phyloP scores from a whole-genome alignment of 2,888 invertebrate species.

The Epinotia ramella region DNA sequence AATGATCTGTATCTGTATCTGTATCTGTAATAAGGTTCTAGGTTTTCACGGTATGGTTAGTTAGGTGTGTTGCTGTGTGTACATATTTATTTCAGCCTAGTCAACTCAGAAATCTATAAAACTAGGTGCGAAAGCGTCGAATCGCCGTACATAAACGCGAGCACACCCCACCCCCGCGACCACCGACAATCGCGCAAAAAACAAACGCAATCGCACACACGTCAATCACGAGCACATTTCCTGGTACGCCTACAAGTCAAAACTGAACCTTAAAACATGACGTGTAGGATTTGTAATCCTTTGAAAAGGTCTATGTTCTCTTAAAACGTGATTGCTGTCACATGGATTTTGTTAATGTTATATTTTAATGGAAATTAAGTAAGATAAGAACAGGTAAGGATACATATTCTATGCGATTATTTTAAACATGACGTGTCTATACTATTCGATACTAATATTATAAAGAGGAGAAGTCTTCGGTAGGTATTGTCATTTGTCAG shows the following conservation, averaged over 20 bases:
- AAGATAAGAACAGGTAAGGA: too few relatives aligned
- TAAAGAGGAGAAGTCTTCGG: too few relatives aligned
- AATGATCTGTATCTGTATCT: too few relatives aligned
- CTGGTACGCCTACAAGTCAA: conserved; percentile 45
- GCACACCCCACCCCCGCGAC: conserved; percentile 47
- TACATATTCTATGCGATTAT: too few relatives aligned
- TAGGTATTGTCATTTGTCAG: too few relatives aligned
- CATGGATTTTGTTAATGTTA: conserved; percentile 20
- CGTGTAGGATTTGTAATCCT: conserved; percentile 32
- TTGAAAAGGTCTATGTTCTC: background rate
- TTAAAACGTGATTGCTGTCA: background rate
- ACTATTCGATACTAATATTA: too few relatives aligned
- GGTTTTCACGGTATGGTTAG: too few relatives aligned
- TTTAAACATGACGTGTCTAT: too few relatives aligned
- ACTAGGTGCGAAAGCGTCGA: background rate
- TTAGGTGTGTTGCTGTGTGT: too few relatives aligned
- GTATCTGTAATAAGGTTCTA: too few relatives aligned
- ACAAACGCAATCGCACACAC: conserved; percentile 57
- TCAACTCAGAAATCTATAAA: too few relatives aligned
- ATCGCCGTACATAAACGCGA: conserved; percentile 22
- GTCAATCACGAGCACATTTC: conserved; percentile 56
- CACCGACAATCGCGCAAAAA: conserved; percentile 59
- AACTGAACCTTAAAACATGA: conserved; percentile 31
- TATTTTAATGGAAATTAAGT: conserved; percentile 23
- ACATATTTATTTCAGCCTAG: too few relatives aligned